phyloP scores from a whole-genome alignment of 2,113 vertebrate species.

The Syrmaticus mikado region DNA sequence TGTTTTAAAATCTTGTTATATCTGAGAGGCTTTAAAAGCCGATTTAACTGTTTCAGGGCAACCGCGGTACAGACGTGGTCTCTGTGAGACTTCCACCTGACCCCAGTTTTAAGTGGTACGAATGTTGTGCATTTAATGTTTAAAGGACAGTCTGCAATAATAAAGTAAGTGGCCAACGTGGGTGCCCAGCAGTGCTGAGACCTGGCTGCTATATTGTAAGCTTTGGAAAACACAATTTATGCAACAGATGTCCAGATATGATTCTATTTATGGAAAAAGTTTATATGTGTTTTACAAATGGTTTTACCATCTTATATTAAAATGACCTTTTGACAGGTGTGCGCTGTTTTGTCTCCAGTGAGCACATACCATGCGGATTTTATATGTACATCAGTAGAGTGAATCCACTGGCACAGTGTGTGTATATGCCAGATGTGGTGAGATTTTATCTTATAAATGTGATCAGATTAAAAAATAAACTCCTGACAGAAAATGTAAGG shows the following conservation, averaged over 20 bases:
- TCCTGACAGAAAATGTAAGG: conserved; percentile 90
- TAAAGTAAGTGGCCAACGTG: conserved; percentile 90
- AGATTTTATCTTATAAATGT: conserved; percentile 90
- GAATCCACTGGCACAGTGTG: conserved; percentile 87
- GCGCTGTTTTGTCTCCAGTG: conserved; percentile 94
- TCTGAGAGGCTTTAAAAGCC: conserved; percentile 96
- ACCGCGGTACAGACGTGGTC: conserved; percentile 99
- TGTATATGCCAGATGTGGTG: conserved; percentile 89
- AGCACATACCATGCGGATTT: conserved; percentile 94
- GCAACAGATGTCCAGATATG: conserved; percentile 94
- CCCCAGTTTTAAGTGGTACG: conserved; percentile 99
- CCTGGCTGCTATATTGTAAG: conserved; percentile 95
- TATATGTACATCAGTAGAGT: conserved; percentile 93
- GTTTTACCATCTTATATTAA: conserved; percentile 98
- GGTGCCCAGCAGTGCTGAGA: conserved; percentile 98
- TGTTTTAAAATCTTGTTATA: conserved; percentile 97
- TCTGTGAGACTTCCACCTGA: conserved; percentile 99
- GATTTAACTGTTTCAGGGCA: conserved; percentile 93
- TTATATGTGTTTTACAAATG: conserved; percentile 94
- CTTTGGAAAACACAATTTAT: conserved; percentile 94
- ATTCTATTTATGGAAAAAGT: conserved; percentile 98
- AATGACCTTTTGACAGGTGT: conserved; percentile 93
- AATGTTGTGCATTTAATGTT: conserved; percentile 99
- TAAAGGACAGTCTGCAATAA: conserved; percentile 99
- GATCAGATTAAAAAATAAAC: conserved; percentile 83